Evolutionary conservation across 2,113 vertebrate species (phyloP).

Genomic region (Mobula birostris): DNA sequence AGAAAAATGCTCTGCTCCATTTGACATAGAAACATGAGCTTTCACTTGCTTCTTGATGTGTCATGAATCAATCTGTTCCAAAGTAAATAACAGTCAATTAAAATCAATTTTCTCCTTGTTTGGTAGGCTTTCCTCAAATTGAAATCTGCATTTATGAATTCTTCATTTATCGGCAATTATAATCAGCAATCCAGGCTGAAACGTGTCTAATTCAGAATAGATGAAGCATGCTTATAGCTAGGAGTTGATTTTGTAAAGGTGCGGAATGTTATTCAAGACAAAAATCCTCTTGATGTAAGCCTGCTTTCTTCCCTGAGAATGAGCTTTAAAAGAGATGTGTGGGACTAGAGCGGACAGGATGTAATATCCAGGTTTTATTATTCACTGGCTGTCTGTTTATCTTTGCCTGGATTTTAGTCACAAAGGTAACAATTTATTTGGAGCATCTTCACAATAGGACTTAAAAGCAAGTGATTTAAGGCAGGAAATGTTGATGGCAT

Average conservation of each 20-base stretch:
- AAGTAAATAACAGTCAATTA: background rate
- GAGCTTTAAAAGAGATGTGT: background rate
- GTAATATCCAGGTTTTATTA: background rate
- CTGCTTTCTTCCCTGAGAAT: slow-evolving; percentile 1
- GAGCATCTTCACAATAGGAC: background rate
- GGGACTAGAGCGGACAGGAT: slow-evolving; percentile 11
- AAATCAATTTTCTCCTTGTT: background rate
- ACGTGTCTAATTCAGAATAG: slow-evolving; percentile 15
- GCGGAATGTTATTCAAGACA: slow-evolving; percentile 31
- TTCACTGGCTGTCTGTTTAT: background rate
- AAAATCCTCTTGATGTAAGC: background rate
- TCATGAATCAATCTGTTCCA: background rate
- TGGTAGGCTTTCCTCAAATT: background rate
- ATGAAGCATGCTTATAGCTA: slow-evolving; percentile 17
- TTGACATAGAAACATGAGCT: background rate
- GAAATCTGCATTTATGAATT: background rate
- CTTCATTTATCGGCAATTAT: slow-evolving; percentile 32
- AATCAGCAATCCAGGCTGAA: slow-evolving; percentile 2
- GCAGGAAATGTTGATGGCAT: background rate
- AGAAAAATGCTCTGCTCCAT: background rate
- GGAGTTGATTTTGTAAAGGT: slow-evolving; percentile 19
- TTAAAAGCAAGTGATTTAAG: background rate
- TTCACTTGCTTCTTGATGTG: background rate
- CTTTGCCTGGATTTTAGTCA: slow-evolving; percentile 9
- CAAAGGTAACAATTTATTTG: slow-evolving; percentile 2